A percentile compares a stretch with the other conserved stretches of the same genome.
phyloP scores from a whole-genome alignment of 2,888 invertebrate species.

The Trichogramma dendrolimi region DNA sequence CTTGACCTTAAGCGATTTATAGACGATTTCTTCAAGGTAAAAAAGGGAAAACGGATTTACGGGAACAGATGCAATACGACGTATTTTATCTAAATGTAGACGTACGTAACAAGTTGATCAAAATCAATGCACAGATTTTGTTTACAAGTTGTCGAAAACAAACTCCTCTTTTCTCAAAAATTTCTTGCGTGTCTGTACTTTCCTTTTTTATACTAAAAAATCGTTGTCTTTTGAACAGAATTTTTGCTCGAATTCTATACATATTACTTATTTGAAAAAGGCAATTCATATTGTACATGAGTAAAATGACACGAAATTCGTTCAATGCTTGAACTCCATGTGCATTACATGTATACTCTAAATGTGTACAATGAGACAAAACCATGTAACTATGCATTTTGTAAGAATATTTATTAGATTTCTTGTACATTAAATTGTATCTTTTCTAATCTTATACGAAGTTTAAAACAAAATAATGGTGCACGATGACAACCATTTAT shows the following conservation, averaged over 20 bases:
- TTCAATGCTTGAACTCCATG: too few species aligned
- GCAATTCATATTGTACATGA: too few species aligned
- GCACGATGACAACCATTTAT: conserved; percentile 33
- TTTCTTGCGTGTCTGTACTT: conserved; percentile 19
- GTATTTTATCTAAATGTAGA: not conserved
- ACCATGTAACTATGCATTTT: too few species aligned
- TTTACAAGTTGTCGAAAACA: too few species aligned
- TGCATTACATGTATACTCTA: too few species aligned
- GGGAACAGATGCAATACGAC: conserved; percentile 28
- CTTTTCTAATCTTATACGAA: conserved; percentile 5
- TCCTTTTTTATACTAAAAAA: conserved; percentile 26
- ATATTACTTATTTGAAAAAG: not conserved
- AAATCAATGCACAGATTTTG: too few species aligned
- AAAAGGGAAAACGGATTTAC: conserved; percentile 23
- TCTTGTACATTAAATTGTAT: not conserved
- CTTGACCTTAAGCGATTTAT: conserved; percentile 25
- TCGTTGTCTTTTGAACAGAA: conserved; percentile 26
- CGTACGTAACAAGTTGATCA: too few species aligned
- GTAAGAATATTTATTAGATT: too few species aligned
- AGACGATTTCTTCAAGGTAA: conserved; percentile 23
- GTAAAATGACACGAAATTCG: too few species aligned
- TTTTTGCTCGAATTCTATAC: conserved; percentile 6
- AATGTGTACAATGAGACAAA: too few species aligned
- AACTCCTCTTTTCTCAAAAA: too few species aligned
- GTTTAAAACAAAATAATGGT: conserved; percentile 38